A percentile compares a stretch with the other conserved stretches of the same genome.
phyloP scores from a whole-genome alignment of 2,797 vertebrate species.

The Pantherophis vulpinus region DNA sequence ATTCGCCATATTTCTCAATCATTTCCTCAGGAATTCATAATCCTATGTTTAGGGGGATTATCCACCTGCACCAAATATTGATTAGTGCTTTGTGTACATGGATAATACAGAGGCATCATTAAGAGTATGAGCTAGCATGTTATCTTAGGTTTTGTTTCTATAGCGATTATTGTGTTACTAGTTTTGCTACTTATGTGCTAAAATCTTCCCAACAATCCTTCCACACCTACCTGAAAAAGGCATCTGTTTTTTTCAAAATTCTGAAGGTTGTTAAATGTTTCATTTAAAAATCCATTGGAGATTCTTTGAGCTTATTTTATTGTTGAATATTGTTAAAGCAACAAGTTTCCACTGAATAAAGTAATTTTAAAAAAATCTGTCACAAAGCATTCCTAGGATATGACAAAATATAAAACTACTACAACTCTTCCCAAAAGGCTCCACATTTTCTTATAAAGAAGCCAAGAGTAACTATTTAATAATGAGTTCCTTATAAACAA shows the following conservation, averaged over 20 bases:
- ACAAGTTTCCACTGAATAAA: background rate
- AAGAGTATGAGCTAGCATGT: background rate
- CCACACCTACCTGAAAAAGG: background rate
- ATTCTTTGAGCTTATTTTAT: background rate
- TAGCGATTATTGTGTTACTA: background rate
- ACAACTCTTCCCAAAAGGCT: background rate
- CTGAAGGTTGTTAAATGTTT: background rate
- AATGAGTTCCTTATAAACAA: background rate
- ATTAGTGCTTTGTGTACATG: background rate
- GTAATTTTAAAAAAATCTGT: background rate
- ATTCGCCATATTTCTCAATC: background rate
- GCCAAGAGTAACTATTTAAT: constrained; percentile 12
- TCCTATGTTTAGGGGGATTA: background rate
- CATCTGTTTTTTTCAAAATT: background rate
- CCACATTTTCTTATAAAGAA: background rate
- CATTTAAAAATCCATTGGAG: background rate
- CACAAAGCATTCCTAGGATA: background rate
- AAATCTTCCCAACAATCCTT: background rate
- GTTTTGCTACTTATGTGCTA: background rate
- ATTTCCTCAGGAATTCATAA: background rate
- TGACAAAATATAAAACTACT: background rate
- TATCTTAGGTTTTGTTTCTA: background rate
- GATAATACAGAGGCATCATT: background rate
- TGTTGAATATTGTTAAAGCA: background rate
- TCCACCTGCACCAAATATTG: background rate